A percentile compares a stretch with the other conserved stretches of the same genome.
These are phyloP conservation scores for Molanna angustata DNA, from an alignment of 2,888 invertebrate genomes.

Conservation along the genomic window DNA sequence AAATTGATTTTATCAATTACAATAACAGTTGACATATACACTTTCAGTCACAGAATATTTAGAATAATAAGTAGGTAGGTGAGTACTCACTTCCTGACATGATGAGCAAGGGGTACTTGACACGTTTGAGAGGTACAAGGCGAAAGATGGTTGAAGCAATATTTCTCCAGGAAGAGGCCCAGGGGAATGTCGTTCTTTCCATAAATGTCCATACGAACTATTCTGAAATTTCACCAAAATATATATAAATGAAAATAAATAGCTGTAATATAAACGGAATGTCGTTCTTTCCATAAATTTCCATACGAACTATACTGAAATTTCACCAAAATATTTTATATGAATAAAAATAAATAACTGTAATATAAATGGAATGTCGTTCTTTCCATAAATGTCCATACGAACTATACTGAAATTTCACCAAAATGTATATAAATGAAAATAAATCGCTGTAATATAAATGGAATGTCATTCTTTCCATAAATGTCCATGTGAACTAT, in stretches of 20 bases:
- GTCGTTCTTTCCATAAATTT: constrained; percentile 93
- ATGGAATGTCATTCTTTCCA: constrained; percentile 92
- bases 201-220: constrained; percentile 93
- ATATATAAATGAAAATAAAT: no score
- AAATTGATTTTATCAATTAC: no score
- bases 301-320: constrained; percentile 83
- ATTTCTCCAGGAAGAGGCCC: constrained; percentile 89
- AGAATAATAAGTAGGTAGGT: no score
- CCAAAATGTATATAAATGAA: no score
- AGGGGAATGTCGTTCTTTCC: constrained; percentile 92
- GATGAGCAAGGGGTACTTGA: constrained; percentile 81
- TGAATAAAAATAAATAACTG: no score
- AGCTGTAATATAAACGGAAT: no score
- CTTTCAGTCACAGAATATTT: no score
- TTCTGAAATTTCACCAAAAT: constrained; percentile 63
- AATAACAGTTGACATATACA: no score
- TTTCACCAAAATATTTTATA: no score
- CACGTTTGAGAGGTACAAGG: constrained; percentile 79
- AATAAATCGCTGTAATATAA: no score
- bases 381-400: constrained; percentile 94
- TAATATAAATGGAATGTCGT: constrained; percentile 98
- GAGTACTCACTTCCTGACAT: constrained; percentile 69
- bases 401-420: constrained; percentile 70
- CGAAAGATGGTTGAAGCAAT: constrained; percentile 84
- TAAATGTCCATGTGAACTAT: constrained; percentile 94